A percentile compares a stretch with the other conserved stretches of the same genome.
These are phyloP conservation scores for Centropus bengalensis DNA, from an alignment of 2,113 vertebrate genomes.

Conservation along the genomic window DNA sequence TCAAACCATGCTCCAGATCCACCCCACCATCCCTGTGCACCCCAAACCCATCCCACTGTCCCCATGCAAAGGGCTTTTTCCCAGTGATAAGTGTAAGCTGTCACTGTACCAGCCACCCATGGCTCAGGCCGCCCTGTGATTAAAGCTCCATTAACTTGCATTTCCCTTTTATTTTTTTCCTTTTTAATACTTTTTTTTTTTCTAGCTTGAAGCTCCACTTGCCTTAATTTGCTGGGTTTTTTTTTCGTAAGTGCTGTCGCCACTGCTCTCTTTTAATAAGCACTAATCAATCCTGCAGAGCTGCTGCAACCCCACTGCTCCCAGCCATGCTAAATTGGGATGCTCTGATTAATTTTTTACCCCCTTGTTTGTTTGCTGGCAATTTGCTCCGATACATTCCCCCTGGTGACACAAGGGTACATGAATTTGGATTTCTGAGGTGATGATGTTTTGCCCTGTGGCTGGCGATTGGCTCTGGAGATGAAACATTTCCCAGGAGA, in stretches of 20 bases:
- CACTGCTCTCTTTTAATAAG: slow-evolving; percentile 66
- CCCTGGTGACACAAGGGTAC: neutral
- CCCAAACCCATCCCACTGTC: neutral
- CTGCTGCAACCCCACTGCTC: slow-evolving; percentile 10
- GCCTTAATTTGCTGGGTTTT: slow-evolving; percentile 57
- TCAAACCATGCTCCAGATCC: neutral
- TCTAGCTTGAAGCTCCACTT: slow-evolving; percentile 17
- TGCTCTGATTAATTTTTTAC: slow-evolving; percentile 34
- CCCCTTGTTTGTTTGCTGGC: neutral
- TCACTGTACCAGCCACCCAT: neutral
- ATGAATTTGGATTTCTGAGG: neutral
- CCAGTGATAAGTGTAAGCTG: neutral
- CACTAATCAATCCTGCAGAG: slow-evolving; percentile 48
- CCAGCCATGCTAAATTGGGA: slow-evolving; percentile 28
- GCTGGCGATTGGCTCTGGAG: slow-evolving; percentile 24
- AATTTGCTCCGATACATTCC: slow-evolving; percentile 16
- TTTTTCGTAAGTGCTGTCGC: slow-evolving; percentile 25
- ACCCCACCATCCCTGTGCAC: accelerated
- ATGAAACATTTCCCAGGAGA: neutral
- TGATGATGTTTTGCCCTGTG: neutral
- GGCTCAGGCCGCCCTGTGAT: neutral
- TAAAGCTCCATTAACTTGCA: neutral
- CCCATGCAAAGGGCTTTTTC: neutral
- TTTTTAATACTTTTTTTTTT: neutral
- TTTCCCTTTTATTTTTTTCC: neutral